Percentiles rank a stretch among this genome's conserved stretches.
phyloP scores from a whole-genome alignment of 2,113 vertebrate species.

The Tyto alba region DNA sequence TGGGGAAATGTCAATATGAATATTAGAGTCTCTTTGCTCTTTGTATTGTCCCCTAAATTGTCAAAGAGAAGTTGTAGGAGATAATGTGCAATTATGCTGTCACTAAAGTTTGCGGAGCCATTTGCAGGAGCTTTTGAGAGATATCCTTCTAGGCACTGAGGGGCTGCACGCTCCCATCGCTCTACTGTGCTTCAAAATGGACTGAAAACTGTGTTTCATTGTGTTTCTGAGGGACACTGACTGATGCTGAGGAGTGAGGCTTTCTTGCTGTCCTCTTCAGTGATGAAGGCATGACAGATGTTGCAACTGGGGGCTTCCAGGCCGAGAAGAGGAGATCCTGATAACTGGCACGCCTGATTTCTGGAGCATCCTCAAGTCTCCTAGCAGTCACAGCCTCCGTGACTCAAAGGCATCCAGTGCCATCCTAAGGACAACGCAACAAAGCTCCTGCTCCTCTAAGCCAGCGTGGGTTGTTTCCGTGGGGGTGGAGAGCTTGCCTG shows the following conservation, averaged over 20 bases:
- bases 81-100: constrained; percentile 34
- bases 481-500: background rate
- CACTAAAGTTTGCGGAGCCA: background rate
- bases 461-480: background rate
- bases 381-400: background rate
- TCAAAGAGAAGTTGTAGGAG: background rate
- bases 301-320: background rate
- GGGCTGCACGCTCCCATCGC: background rate
- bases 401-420: background rate
- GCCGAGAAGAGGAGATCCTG: background rate
- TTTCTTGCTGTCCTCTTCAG: background rate
- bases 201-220: background rate
- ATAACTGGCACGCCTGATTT: accelerated
- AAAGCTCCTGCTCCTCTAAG: background rate
- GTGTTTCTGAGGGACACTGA: accelerated
- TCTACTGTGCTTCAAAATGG: background rate
- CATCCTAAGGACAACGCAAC: background rate
- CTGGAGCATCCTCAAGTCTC: background rate
- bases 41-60: background rate
- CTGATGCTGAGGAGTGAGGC: background rate
- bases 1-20: constrained; percentile 28
- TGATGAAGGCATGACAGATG: accelerated
- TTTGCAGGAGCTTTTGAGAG: constrained; percentile 3
- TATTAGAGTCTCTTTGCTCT: constrained; percentile 29
- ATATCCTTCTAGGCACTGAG: background rate